phyloP scores from a whole-genome alignment of 1,140 invertebrate genomes.

The Diabrotica virgifera region DNA sequence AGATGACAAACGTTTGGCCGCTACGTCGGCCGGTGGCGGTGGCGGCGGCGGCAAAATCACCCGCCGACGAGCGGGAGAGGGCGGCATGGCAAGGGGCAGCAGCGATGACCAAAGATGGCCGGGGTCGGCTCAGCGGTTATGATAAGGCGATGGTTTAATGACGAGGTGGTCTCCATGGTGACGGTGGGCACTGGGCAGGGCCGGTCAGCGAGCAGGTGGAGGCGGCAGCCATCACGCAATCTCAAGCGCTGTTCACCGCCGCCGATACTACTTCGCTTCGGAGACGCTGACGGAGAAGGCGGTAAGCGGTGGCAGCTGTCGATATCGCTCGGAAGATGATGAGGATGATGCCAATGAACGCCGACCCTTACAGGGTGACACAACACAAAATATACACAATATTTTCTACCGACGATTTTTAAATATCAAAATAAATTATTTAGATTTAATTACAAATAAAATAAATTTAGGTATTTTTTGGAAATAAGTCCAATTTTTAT shows the following conservation, averaged over 20 bases:
- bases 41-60: slow-evolving; percentile 18
- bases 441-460: too few species aligned
- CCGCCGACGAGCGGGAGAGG: slow-evolving; percentile 19
- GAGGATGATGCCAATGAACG: too few species aligned
- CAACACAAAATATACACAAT: too few species aligned
- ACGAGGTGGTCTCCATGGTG: slow-evolving; percentile 50
- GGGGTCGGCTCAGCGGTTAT: slow-evolving; percentile 50
- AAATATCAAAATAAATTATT: too few species aligned
- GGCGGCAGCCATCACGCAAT: slow-evolving; percentile 48
- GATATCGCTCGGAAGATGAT: background rate
- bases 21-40: slow-evolving; percentile 10
- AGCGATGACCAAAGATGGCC: slow-evolving; percentile 52
- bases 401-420: too few species aligned
- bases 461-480: too few species aligned
- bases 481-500: too few species aligned
- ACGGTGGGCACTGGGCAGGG: slow-evolving; percentile 49
- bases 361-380: too few species aligned
- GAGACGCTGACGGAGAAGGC: background rate
- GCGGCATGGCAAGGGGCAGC: slow-evolving; percentile 21
- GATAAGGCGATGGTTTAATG: slow-evolving; percentile 55
- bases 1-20: slow-evolving; percentile 16
- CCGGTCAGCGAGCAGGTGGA: slow-evolving; percentile 44
- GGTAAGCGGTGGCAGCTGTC: slow-evolving; percentile 5
- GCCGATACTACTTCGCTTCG: background rate
- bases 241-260: slow-evolving; percentile 41